Percentiles rank a stretch among this genome's conserved stretches.
Evolutionary conservation across 2,113 vertebrate genomes (phyloP).

Genomic region (Eurypyga helias): DNA sequence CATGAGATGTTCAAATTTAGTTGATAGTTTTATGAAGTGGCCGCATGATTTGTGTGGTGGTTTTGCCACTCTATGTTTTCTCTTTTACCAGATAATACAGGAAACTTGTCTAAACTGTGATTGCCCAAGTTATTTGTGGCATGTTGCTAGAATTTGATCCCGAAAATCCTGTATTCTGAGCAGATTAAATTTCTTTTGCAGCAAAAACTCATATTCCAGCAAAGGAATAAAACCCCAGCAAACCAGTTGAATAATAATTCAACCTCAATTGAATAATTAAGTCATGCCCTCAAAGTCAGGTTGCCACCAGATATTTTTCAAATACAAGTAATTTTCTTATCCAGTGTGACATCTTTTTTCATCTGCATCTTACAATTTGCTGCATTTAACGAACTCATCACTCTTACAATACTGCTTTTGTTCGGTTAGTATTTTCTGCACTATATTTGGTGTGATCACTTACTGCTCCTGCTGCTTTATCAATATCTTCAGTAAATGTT

Average conservation of each 20-base stretch:
- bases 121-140: neutral
- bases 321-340: neutral
- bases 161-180: neutral
- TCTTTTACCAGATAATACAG: neutral
- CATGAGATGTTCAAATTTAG: neutral
- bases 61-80: neutral
- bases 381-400: neutral
- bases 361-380: neutral
- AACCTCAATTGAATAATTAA: no score
- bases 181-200: neutral
- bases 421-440: slow-evolving; percentile 32
- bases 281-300: neutral
- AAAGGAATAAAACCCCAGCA: neutral
- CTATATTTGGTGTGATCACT: slow-evolving; percentile 16
- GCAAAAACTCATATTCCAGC: neutral
- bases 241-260: no score
- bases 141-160: neutral
- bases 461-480: slow-evolving; percentile 29
- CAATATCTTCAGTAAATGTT: neutral
- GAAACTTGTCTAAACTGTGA: neutral
- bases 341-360: neutral
- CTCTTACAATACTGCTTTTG: neutral
- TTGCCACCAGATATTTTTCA: neutral
- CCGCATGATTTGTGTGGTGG: neutral
- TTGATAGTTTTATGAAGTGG: neutral